These are phyloP conservation scores for Chamaetylas fuelleborni DNA, from an alignment of 2,113 vertebrate genomes.

Conservation along the genomic window DNA sequence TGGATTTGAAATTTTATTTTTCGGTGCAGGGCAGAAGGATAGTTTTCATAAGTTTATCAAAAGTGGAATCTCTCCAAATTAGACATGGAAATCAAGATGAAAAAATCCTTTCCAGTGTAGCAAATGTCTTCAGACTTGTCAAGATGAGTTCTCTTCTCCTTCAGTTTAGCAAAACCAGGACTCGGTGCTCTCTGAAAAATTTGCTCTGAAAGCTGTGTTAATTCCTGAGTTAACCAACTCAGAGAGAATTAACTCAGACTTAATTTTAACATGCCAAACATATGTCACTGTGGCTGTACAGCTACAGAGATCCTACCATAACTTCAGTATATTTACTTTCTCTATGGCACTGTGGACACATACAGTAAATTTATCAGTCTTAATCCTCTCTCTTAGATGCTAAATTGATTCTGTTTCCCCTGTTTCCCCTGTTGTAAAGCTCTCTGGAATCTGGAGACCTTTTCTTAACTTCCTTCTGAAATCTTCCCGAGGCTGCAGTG, in stretches of 20 bases:
- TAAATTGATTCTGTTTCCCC: not conserved
- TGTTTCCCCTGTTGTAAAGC: not conserved
- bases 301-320: not conserved
- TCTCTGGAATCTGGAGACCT: not conserved
- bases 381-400: not conserved
- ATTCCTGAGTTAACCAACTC: not conserved
- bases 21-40: not conserved
- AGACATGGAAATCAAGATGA: not conserved
- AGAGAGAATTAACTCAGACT: not conserved
- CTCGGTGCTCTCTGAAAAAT: not conserved
- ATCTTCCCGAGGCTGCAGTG: not conserved
- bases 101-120: not conserved
- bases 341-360: accelerated
- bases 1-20: not conserved
- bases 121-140: not conserved
- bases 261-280: not conserved
- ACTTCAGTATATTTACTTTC: not conserved
- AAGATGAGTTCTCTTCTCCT: not conserved
- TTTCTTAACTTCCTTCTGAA: not conserved
- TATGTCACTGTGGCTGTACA: not conserved
- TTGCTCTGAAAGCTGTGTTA: not conserved
- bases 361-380: not conserved
- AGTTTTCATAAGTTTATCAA: not conserved
- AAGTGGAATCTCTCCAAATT: not conserved
- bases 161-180: not conserved